Percentiles rank a stretch among this genome's conserved stretches.
Conservation (phyloP, 2,888 invertebrate species). For the Lepeophtheirus nordmannii region DNA sequence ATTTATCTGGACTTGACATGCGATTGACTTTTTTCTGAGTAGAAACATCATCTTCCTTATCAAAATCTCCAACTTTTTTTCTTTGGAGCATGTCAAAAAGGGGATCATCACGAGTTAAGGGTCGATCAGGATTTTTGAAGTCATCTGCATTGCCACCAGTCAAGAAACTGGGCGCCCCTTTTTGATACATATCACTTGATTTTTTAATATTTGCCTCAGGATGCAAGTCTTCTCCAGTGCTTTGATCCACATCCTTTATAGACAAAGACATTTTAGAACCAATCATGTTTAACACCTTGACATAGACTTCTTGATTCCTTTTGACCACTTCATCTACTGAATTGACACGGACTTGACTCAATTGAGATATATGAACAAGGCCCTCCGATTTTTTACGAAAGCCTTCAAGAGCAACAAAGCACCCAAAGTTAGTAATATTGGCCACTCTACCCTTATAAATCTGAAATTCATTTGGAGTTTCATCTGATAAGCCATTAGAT, state of each 20-base stretch:
- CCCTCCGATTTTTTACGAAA: slow-evolving; percentile 81
- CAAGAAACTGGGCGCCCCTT: too few species aligned
- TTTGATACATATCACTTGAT: slow-evolving; percentile 28
- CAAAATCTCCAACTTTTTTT: too few species aligned
- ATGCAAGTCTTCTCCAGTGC: slow-evolving; percentile 82
- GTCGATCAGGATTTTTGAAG: slow-evolving; percentile 80
- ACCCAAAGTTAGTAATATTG: slow-evolving; percentile 93
- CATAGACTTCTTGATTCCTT: slow-evolving; percentile 72
- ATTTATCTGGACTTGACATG: slow-evolving; percentile 82
- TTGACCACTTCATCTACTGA: slow-evolving; percentile 84
- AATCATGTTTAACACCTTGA: slow-evolving; percentile 34
- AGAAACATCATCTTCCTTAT: slow-evolving; percentile 54
- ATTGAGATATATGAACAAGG: slow-evolving; percentile 86
- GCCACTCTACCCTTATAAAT: slow-evolving; percentile 87
- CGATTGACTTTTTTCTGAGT: slow-evolving; percentile 56
- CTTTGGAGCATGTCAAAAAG: too few species aligned
- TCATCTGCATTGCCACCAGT: slow-evolving; percentile 36
- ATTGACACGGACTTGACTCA: slow-evolving; percentile 82
- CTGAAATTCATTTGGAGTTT: slow-evolving; percentile 33
- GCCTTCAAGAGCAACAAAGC: slow-evolving; percentile 89
- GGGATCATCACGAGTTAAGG: slow-evolving; percentile 42
- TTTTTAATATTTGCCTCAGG: slow-evolving; percentile 39
- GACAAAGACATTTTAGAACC: slow-evolving; percentile 87
- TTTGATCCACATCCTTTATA: slow-evolving; percentile 96
- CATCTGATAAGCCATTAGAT: neutral